Base-by-base conservation (phyloP, 2,888 invertebrate genomes). In the Diarsia dahlii region DNA sequence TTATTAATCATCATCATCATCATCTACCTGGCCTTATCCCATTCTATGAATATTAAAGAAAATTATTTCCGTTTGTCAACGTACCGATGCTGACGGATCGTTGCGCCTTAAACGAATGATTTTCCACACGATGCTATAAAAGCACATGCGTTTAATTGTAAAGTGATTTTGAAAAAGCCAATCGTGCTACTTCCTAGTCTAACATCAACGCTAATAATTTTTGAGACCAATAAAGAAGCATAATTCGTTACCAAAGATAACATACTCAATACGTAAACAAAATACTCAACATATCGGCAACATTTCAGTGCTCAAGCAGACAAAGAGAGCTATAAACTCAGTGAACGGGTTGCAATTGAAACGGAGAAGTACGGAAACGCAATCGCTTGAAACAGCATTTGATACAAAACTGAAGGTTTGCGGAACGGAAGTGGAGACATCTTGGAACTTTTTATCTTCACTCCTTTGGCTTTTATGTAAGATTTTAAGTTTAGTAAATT, bases 301-400 rank as follows among this genome's bases (percentile, higher is more conserved):
- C 52, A 64, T 76, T 60, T 63, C 48, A 66, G n/a, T 48, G 34
- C 64, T 66, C 71, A 54, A 68, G 54, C 58, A 71, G 56, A 77
- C 63, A 64, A 70, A 76, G 62, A 67, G 46, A 63, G 15, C 72
- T 52, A 65, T 76, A 70, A 84, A 76, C 45, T 60, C 34, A 45
- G 60, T 78, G 67, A 78, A 84, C 46, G 67, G 58, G 78, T 78
- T 48, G 78, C 79, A 56, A 74, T 58, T 74, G 60, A 74, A 64
- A 71, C 60, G n/a, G 74, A 78, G 74, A 62, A 83, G 58, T 54
- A 73, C 34, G 70, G 64, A 72, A 73, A 83, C 68, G 69, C 83
- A 70, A 83, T 82, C 58, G 46, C 70, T 63, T 46, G 69, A 66
- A 69, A 80, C 67, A 54, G 69, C 58, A 66, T 70, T 82, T 70